Evolutionary conservation across 2,888 invertebrate species (phyloP), one percentile per base, ranked within the genome.

Genomic region (Melangyna quadrimaculata): DNA sequence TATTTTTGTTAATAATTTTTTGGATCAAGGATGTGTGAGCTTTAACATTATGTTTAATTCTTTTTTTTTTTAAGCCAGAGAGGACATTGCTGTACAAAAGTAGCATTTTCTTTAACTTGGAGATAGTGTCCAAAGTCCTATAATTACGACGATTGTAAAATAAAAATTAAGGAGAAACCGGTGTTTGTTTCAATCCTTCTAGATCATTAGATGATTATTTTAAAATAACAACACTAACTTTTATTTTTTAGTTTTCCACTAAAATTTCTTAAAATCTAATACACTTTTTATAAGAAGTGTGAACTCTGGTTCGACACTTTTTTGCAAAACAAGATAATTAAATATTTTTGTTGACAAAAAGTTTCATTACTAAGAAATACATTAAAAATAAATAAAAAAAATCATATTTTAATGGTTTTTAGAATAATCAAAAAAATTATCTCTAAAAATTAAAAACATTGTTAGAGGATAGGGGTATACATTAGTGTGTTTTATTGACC

Each of bases 401-500:
- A 10, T 4, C 1, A 7, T 14, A 5, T 37, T 37, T 37, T 14
- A 37, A 14, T 14, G 6, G 14, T 17, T 43, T 40, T 9, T 17
- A 3, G 0, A 43, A 43, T 17, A 17, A 7, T 17, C 17, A 8
- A 9, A 43, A 43, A 43, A 3, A n/a, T 17, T 43, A 17, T 17
- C 17, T 8, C 17, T 43, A 8, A 24, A 55, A 29, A 45, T 19
- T 5, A 51, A 37, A 67, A n/a, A 40, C 22, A 48, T 65, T 32
- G 32, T 29, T 10, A 4, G 10, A 61, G 48, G 32, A 22, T 10
- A 4, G 10, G 61, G 48, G 55, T 71, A 71, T 63, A 57, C 57
- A 51, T 65, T 78, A n/a, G n/a, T 70, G 83, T 78, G 70, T 79
- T 74, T 63, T 69, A 80, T 63, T 84, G 84, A 84, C 84, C 80